Evolutionary conservation across 2,113 vertebrate genomes (phyloP), one percentile per base, ranked within the genome.

Genomic region (Albula glossodonta): DNA sequence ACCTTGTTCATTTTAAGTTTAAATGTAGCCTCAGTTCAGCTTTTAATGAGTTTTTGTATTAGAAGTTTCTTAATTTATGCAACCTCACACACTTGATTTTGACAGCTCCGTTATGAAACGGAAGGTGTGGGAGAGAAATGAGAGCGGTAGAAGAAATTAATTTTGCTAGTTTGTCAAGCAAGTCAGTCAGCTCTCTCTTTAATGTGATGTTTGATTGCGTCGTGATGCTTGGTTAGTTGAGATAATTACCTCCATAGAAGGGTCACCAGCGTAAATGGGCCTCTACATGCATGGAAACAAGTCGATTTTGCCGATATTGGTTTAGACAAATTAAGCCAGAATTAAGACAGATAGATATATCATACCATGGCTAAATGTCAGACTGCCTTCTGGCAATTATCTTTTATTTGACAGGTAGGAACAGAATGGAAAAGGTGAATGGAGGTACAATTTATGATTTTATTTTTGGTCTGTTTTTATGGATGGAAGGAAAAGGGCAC

Each of bases 251-350:
- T 74, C 63, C 17, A 84, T 84, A 91, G 57, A 91, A 90, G 87
- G 85, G 88, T 90, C 85, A 88, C 86, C 86, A 78, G 87, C 90
- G 90, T 94, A 95, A 95, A 94, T 94, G 95, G 93, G 22, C 92
- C 92, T 88, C 92, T 93, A 93, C 91, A 94, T 91, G 90, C 93
- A 88, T 94, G 94, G 93, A 91, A 90, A 91, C 92, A 89, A 93
- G 89, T 56, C 63, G 19, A 81, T 84, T 56, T 81, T 84, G 86
- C 63, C 52, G 50, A 48, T 84, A 70, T 51, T 80, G 19, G 77
- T 63, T 84, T 52, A 86, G 66, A 86, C 63, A 51, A 82, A 86
- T 86, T 86, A 86, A 86, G 41, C 25, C 63, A 49, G 70, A 78
- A 85, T 85, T 85, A 82, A 86, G 77, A 78, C 10, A 49, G 81